Conservation (phyloP, 2,888 invertebrate species). For the Drosophila vallismaia region DNA sequence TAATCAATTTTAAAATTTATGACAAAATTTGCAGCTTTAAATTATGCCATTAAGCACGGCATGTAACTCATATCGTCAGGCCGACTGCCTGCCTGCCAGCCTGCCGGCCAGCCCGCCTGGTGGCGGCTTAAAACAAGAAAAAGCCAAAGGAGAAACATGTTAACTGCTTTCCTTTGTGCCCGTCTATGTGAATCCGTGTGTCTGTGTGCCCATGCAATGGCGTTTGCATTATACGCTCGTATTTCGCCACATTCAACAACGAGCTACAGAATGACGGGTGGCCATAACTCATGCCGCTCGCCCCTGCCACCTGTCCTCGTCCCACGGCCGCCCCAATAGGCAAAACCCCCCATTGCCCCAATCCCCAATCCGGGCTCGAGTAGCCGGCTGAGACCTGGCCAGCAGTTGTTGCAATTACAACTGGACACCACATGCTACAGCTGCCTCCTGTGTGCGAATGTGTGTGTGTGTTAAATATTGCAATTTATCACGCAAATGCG, state of each 20-base stretch:
- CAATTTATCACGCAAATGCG: constrained; percentile 84
- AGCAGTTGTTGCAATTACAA: constrained; percentile 75
- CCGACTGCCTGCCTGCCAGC: constrained; percentile 39
- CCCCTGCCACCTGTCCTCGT: constrained; percentile 37
- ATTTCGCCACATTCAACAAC: constrained; percentile 78
- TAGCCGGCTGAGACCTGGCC: constrained; percentile 50
- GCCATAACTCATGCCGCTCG: constrained; percentile 77
- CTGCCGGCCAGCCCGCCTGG: constrained; percentile 14
- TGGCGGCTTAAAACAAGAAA: constrained; percentile 73
- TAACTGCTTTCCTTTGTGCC: constrained; percentile 71
- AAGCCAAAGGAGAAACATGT: constrained; percentile 77
- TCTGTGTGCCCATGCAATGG: constrained; percentile 66
- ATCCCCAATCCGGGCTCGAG: constrained; percentile 35
- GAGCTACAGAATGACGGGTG: constrained; percentile 75
- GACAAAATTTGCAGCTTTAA: constrained; percentile 83
- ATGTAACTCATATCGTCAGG: constrained; percentile 82
- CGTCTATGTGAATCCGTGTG: constrained; percentile 32
- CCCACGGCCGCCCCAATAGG: constrained; percentile 33
- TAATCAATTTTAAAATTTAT: constrained; percentile 82
- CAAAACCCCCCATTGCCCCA: constrained; percentile 31
- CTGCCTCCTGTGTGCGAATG: constrained; percentile 53
- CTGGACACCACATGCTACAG: constrained; percentile 76
- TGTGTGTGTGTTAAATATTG: constrained; percentile 82
- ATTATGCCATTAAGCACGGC: constrained; percentile 83
- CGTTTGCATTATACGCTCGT: constrained; percentile 79